Conservation (phyloP, 2,113 vertebrate species). For the human (Homo sapiens) region GRCh38 chr9:71062501-71063000, state of each 20-base stretch:
- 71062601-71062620: not conserved
- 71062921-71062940: not conserved
- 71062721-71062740: not conserved
- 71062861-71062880: not conserved
- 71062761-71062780: not conserved
- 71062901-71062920: not conserved
- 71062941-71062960: not conserved
- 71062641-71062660: not conserved
- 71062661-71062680: not conserved
- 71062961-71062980: not conserved
- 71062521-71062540: constrained; percentile 70
- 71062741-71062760: not conserved
- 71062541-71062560: constrained; percentile 62
- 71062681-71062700: not conserved
- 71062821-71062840: not conserved
- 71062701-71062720: not conserved
- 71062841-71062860: not conserved
- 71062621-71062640: not conserved
- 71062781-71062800: not conserved
- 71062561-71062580: constrained; percentile 68
- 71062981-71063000: constrained; percentile 32
- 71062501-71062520: constrained; percentile 46
- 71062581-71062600: constrained; percentile 71
- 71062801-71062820: not conserved
- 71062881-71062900: not conserved